These are phyloP conservation scores for Hylaeus anthracinus DNA, from an alignment of 1,140 invertebrate species.

Conservation along the genomic window DNA sequence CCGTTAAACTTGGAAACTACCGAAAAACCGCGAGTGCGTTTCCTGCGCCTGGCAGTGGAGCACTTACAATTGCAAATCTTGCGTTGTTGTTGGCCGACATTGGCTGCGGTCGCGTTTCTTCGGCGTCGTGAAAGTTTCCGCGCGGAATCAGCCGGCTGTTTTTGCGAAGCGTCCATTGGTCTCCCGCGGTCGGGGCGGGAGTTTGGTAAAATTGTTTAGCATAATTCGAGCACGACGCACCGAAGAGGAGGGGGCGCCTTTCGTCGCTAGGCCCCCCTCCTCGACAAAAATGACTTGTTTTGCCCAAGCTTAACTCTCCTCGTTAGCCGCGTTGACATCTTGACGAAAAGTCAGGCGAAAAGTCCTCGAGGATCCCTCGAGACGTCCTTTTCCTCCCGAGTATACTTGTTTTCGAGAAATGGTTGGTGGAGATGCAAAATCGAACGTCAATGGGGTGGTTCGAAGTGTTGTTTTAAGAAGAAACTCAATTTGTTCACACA, in stretches of 20 bases:
- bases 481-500: too few relatives aligned
- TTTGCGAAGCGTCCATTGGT: slow-evolving; percentile 29
- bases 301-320: slow-evolving; percentile 71
- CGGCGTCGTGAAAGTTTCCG: slow-evolving; percentile 23
- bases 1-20: not conserved
- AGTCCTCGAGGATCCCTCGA: slow-evolving; percentile 15
- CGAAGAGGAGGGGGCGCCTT: not conserved
- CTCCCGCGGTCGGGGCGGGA: slow-evolving; percentile 27
- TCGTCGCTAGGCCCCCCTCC: slow-evolving; percentile 25
- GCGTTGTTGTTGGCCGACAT: not conserved
- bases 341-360: slow-evolving; percentile 68
- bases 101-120: not conserved
- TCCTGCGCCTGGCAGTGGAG: not conserved
- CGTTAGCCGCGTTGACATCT: slow-evolving; percentile 77
- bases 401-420: not conserved
- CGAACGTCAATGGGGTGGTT: too few relatives aligned
- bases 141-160: slow-evolving; percentile 19
- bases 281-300: slow-evolving; percentile 69
- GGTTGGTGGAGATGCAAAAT: too few relatives aligned
- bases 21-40: slow-evolving; percentile 6
- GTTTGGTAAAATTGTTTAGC: slow-evolving; percentile 72
- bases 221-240: slow-evolving; percentile 69
- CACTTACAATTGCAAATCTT: slow-evolving; percentile 33
- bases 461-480: too few relatives aligned
- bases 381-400: not conserved